Evolutionary conservation across 2,113 vertebrate species (phyloP).

Genomic region (Steatornis caripensis): DNA sequence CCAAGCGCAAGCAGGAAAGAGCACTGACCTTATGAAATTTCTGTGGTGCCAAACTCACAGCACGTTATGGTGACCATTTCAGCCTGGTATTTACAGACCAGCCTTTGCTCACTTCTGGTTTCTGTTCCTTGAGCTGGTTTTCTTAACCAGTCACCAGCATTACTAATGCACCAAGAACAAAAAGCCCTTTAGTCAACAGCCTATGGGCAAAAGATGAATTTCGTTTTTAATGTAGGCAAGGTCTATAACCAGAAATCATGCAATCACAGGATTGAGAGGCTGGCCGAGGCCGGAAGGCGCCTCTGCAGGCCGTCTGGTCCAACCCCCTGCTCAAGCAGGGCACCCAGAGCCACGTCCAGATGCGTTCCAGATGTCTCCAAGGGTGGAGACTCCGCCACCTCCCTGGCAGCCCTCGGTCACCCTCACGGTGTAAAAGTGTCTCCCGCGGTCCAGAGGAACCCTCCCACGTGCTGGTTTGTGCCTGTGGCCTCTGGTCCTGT

Average conservation of each 20-base stretch:
- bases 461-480: background rate
- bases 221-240: background rate
- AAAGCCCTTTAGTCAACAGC: background rate
- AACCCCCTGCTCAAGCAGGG: background rate
- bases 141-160: background rate
- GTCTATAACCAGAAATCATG: background rate
- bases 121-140: background rate
- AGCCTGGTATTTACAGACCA: background rate
- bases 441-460: background rate
- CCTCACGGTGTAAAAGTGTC: no score
- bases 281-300: background rate
- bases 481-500: background rate
- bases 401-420: background rate
- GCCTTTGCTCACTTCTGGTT: background rate
- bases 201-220: background rate
- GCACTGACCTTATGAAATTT: background rate
- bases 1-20: background rate
- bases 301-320: background rate
- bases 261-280: background rate
- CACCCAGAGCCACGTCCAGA: accelerated
- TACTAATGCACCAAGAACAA: background rate
- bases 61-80: background rate
- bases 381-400: background rate
- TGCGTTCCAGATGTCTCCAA: background rate
- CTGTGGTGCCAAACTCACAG: no score